Percentiles rank a stretch among this genome's conserved stretches.
Conservation (phyloP, 2,888 invertebrate genomes). For the Mechanitis messenoides region DNA sequence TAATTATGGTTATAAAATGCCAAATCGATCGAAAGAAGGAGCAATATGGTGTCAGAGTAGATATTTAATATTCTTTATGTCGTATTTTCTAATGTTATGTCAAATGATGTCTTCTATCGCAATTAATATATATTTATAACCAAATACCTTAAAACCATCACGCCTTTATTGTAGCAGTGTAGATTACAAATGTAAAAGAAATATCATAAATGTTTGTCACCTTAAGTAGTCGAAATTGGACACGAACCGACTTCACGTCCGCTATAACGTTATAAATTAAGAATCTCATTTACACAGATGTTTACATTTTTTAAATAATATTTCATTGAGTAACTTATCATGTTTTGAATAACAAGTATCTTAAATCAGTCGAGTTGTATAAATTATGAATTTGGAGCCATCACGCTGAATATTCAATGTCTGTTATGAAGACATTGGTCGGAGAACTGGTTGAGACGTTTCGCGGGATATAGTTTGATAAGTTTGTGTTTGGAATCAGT, state of each 20-base stretch:
- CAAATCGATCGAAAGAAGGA: too few relatives aligned
- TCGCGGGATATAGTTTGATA: constrained; percentile 22
- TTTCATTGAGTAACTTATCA: constrained; percentile 11
- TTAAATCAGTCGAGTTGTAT: constrained; percentile 24
- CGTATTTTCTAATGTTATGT: too few relatives aligned
- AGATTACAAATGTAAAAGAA: constrained; percentile 1
- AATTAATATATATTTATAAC: too few relatives aligned
- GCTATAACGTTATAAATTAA: constrained; percentile 20
- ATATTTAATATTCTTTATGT: too few relatives aligned
- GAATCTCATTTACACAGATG: constrained; percentile 19
- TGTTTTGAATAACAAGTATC: constrained; percentile 12
- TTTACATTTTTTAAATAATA: constrained; percentile 18
- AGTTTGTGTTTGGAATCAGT: constrained; percentile 6
- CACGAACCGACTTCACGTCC: constrained; percentile 9
- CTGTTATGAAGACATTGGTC: constrained; percentile 25
- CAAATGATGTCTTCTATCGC: too few relatives aligned
- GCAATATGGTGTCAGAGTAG: too few relatives aligned
- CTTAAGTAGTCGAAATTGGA: constrained; percentile 22
- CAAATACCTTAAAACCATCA: too few relatives aligned
- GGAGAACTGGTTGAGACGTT: constrained; percentile 17
- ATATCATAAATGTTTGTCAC: constrained; percentile 10
- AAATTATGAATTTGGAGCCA: constrained; percentile 20
- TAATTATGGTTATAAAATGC: too few relatives aligned
- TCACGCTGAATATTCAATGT: constrained; percentile 23
- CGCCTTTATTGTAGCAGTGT: too few relatives aligned